Evolutionary conservation across 2,113 vertebrate genomes (phyloP), one percentile per base, ranked within the genome.

Genomic region (Galbula dea): DNA sequence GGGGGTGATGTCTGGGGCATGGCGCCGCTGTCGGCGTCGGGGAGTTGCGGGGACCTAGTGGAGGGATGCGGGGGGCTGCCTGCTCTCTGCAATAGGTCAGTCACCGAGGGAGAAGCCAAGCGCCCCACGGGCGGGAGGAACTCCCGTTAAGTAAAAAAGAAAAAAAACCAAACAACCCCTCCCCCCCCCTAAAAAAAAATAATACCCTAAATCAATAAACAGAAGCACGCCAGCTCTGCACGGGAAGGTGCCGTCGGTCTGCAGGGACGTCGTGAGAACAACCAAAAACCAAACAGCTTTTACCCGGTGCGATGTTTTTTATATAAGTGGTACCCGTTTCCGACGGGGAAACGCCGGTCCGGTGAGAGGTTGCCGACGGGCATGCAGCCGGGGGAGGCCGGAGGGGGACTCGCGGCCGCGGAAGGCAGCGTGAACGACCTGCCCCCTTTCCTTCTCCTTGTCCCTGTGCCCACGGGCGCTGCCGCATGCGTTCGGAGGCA

Each of bases 1-100:
- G 59, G 83, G n/a, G 77, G 80, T 66, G 86, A 94, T 81, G 89
- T 92, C 91, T 83, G 73, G 89, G 73, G 89, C 89, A 88, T 45
- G 45, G 46, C 49, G 34, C 34, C 46, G 79, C 66, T 71, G 78
- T 45, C 14, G 48, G 34, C 62, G 43, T 23, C 26, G 27, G 23
- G 77, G 29, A 69, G 22, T 26, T 29, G 32, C 48, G 18, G 65
- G n/a, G 63, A 49, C 15, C 29, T n/a, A 10, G 39, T 61, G 74
- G 52, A 72, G 22, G 43, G 51, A 69, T 61, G 69, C 34, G 21
- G 55, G n/a, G 12, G 10, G 8, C 30, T 8, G 17, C 19, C 51
- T 7, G 36, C 30, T 12, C 62, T 65, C 78, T 49, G 20, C 54
- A 21, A 75, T 43, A 58, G 34, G 32, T 26, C 36, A 18, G 74